Conservation (phyloP, 2,113 vertebrate genomes). For the Apodemus sylvaticus region DNA sequence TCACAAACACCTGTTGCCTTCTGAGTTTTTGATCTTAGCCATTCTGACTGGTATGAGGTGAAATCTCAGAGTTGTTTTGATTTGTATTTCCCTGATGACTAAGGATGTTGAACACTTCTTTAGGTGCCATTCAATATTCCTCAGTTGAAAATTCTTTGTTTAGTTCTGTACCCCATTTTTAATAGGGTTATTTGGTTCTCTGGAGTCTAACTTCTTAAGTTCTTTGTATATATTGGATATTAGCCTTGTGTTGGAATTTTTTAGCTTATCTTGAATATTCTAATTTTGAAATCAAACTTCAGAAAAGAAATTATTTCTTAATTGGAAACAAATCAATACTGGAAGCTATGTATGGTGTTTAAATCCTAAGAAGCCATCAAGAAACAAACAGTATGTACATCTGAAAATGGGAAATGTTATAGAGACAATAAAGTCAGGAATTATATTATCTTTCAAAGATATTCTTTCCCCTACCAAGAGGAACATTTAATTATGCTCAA, state of each 20-base stretch:
- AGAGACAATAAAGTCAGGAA: not conserved
- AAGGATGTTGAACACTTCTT: no score
- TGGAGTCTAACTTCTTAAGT: no score
- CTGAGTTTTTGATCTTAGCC: no score
- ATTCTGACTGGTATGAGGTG: no score
- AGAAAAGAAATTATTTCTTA: constrained; percentile 13
- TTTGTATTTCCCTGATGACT: no score
- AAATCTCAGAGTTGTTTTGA: no score
- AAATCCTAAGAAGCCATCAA: not conserved
- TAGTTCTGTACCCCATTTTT: no score
- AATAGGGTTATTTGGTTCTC: no score
- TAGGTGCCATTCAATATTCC: no score
- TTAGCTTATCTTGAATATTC: not conserved
- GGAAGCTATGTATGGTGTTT: not conserved
- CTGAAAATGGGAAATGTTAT: not conserved
- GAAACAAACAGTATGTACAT: not conserved
- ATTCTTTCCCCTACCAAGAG: not conserved
- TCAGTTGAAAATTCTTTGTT: no score
- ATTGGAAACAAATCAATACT: constrained; percentile 7
- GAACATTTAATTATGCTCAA: not conserved
- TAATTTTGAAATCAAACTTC: not conserved
- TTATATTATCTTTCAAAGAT: not conserved
- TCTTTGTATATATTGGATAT: no score
- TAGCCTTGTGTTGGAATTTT: not conserved
- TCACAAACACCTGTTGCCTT: no score